These are phyloP conservation scores for Micronycteris hirsuta DNA, from an alignment of 2,113 vertebrate species.

Conservation along the genomic window DNA sequence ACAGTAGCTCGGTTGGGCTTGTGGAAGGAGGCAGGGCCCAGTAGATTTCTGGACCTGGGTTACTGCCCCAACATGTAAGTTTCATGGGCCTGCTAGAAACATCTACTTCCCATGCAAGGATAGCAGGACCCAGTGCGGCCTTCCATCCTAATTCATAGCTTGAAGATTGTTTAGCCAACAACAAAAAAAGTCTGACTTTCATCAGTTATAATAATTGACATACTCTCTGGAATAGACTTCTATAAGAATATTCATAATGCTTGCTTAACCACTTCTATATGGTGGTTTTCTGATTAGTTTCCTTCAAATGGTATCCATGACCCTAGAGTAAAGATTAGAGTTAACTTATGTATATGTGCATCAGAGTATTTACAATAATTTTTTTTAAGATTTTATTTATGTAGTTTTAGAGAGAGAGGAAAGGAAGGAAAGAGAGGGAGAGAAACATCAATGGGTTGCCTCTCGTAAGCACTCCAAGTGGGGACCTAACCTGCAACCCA, in stretches of 20 bases:
- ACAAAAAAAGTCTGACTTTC: not conserved
- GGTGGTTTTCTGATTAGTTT: not conserved
- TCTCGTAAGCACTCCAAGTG: too few relatives aligned
- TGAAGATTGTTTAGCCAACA: not conserved
- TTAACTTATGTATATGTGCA: not conserved
- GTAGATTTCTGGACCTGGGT: not conserved
- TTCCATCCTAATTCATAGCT: not conserved
- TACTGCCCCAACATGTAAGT: not conserved
- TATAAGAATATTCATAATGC: not conserved
- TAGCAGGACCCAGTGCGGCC: not conserved
- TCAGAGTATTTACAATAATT: not conserved
- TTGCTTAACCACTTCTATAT: not conserved
- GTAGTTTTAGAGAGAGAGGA: too few relatives aligned
- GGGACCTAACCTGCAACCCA: too few relatives aligned
- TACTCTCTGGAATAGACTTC: not conserved
- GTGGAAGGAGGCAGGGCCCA: not conserved
- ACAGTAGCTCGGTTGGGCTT: not conserved
- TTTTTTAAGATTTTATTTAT: not conserved
- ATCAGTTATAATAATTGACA: not conserved
- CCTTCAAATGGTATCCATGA: not conserved
- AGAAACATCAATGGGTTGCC: too few relatives aligned
- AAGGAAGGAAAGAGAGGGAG: too few relatives aligned
- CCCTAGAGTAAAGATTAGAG: not conserved
- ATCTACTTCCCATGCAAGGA: not conserved
- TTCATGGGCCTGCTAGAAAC: not conserved